Evolutionary conservation across 2,113 vertebrate species (phyloP).

Genomic region (cattle (Bos taurus)): DNA sequence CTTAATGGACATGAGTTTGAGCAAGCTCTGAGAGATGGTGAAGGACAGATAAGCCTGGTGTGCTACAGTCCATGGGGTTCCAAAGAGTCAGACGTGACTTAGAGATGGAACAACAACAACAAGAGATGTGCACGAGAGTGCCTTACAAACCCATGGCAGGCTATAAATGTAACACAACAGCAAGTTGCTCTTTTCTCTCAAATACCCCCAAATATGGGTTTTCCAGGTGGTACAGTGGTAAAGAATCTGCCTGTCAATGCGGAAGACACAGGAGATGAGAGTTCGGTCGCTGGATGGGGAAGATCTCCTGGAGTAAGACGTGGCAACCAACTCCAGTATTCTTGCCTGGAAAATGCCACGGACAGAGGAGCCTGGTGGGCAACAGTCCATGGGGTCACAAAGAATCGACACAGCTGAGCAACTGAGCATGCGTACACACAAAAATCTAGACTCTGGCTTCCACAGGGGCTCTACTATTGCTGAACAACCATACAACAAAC

Average conservation of each 20-base stretch:
- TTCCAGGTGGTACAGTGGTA: neutral
- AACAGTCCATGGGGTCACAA: neutral
- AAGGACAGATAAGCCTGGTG: neutral
- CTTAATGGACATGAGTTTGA: neutral
- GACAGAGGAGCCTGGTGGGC: neutral
- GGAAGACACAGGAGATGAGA: neutral
- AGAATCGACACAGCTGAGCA: neutral
- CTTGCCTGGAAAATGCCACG: neutral
- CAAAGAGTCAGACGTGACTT: neutral
- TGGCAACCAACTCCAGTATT: neutral
- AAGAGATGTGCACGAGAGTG: neutral
- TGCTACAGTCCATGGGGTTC: neutral
- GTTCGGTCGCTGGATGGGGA: neutral
- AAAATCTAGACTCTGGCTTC: neutral
- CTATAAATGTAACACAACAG: neutral
- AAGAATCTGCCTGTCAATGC: neutral
- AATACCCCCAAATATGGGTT: neutral
- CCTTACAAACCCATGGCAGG: neutral
- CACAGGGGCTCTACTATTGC: neutral
- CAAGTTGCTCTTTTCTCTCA: neutral
- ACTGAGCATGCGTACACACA: neutral
- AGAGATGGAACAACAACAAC: neutral
- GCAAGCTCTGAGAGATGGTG: neutral
- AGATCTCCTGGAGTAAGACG: neutral
- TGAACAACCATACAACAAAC: neutral